phyloP scores from a whole-genome alignment of 2,113 vertebrate genomes.

The Xiphorhynchus elegans region DNA sequence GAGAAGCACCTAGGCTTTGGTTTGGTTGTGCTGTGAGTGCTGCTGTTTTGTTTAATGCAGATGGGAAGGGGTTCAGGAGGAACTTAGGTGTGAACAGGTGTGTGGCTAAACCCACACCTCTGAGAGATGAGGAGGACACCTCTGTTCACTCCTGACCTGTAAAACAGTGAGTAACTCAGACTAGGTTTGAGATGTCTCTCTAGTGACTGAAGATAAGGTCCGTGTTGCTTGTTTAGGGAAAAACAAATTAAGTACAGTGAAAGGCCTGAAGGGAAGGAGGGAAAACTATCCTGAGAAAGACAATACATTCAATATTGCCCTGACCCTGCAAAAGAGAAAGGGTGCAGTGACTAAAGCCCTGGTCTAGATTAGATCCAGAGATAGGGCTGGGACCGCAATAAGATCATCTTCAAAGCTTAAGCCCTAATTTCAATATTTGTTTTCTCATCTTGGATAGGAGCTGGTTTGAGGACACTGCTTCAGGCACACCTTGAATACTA shows the following conservation, averaged over 20 bases:
- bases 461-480: background rate
- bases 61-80: background rate
- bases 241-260: background rate
- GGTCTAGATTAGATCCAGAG: constrained; percentile 43
- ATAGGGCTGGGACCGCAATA: background rate
- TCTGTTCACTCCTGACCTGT: background rate
- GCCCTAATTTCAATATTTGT: background rate
- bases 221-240: background rate
- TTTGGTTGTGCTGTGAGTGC: background rate
- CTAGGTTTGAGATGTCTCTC: background rate
- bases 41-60: background rate
- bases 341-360: background rate
- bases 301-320: background rate
- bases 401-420: constrained; percentile 16
- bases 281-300: background rate
- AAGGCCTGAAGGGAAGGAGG: constrained; percentile 50
- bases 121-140: background rate
- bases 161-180: background rate
- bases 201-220: constrained; percentile 14
- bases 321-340: background rate
- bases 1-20: background rate
- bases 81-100: background rate
- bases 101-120: background rate
- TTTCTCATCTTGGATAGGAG: background rate
- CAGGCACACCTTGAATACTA: background rate